phyloP scores from a whole-genome alignment of 35 echinoderm and acorn worm genomes.

The Apostichopus californicus region DNA sequence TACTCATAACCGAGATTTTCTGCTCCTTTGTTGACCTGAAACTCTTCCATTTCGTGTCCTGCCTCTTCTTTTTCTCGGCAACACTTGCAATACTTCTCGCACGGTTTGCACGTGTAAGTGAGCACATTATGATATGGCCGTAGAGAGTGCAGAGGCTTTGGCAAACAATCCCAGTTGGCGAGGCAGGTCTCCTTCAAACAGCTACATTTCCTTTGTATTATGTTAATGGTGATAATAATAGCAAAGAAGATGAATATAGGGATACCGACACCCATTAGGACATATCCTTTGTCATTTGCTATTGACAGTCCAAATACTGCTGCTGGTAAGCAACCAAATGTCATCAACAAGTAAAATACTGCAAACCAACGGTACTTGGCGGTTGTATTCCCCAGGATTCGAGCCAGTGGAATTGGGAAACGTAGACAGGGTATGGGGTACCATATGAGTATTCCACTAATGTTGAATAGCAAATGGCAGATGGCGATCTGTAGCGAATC shows the following conservation, averaged over 20 bases:
- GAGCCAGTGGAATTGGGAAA: constrained; percentile 77
- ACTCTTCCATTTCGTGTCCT: neutral
- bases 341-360: constrained; percentile 82
- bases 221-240: constrained; percentile 71
- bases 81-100: neutral
- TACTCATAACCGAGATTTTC: neutral
- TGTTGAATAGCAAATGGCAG: constrained; percentile 95
- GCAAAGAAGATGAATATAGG: constrained; percentile 62
- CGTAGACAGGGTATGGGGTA: constrained; percentile 88
- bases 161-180: constrained; percentile 76
- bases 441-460: constrained; percentile 89
- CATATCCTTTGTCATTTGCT: constrained; percentile 56
- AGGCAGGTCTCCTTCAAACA: constrained; percentile 61
- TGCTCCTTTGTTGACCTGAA: neutral
- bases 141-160: constrained; percentile 79
- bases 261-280: constrained; percentile 50
- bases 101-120: neutral
- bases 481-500: constrained; percentile 88
- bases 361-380: constrained; percentile 97
- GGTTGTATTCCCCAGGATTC: constrained; percentile 88
- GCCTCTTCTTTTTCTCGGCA: neutral
- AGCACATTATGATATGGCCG: constrained; percentile 42
- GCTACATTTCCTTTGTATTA: constrained; percentile 71
- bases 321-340: constrained; percentile 81
- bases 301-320: constrained; percentile 83